A percentile compares a stretch with the other conserved stretches of the same genome.
Evolutionary conservation across 2,888 invertebrate genomes (phyloP).

Genomic region (Barypeithes pellucidus): DNA sequence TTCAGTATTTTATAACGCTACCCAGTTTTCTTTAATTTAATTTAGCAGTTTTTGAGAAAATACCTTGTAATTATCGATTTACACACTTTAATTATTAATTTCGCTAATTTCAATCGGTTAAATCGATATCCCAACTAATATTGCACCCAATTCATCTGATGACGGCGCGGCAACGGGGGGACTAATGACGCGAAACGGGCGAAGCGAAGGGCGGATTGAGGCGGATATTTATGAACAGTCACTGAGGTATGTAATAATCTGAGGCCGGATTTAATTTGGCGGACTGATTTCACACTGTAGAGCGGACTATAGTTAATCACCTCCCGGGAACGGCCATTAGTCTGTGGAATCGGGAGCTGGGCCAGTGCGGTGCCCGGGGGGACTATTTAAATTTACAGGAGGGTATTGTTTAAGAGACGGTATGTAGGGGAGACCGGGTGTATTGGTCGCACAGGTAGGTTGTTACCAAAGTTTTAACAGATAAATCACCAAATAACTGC

Average conservation of each 20-base stretch:
- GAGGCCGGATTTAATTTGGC: conserved; percentile 82
- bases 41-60: no score
- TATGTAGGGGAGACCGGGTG: no score
- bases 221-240: conserved; percentile 80
- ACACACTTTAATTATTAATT: conserved; percentile 4
- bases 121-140: conserved; percentile 18
- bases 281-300: conserved; percentile 80
- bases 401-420: background rate
- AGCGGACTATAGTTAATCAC: conserved; percentile 71
- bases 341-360: conserved; percentile 35
- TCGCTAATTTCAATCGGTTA: conserved; percentile 1
- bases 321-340: conserved; percentile 56
- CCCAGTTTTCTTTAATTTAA: no score
- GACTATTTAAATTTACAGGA: conserved; percentile 5
- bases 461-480: no score
- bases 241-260: conserved; percentile 83
- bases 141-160: conserved; percentile 40
- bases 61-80: no score
- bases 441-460: no score
- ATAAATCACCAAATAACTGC: no score
- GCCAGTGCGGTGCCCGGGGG: conserved; percentile 37
- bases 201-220: conserved; percentile 20
- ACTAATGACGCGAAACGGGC: conserved; percentile 41
- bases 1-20: no score
- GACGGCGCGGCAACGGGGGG: conserved; percentile 26